phyloP scores from a whole-genome alignment of 2,113 vertebrate species.

The Neotragus pygmaeus region DNA sequence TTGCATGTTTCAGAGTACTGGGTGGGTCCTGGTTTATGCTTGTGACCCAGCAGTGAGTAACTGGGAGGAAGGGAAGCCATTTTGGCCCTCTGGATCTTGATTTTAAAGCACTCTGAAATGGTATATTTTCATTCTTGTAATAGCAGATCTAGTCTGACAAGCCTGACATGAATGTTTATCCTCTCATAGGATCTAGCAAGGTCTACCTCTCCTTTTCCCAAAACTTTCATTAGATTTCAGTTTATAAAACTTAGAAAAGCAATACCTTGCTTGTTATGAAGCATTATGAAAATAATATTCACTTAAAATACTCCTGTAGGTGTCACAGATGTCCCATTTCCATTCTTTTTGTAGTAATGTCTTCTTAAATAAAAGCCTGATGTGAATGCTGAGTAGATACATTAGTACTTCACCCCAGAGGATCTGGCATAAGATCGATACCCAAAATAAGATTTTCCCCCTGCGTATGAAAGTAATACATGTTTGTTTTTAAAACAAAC shows the following conservation, averaged over 20 bases:
- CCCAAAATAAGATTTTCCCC: background rate
- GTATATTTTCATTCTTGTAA: constrained; percentile 1
- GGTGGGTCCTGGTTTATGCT: background rate
- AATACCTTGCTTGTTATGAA: background rate
- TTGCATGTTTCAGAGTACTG: background rate
- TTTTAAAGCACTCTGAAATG: constrained; percentile 20
- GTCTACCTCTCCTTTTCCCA: background rate
- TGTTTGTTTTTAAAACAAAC: constrained; percentile 12
- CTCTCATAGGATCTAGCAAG: background rate
- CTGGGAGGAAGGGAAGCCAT: background rate
- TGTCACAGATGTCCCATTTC: background rate
- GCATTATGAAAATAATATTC: background rate
- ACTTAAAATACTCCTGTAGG: background rate
- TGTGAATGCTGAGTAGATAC: background rate
- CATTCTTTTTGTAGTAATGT: constrained; percentile 26
- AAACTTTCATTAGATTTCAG: constrained; percentile 36
- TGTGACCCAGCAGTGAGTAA: background rate
- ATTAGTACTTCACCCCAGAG: background rate
- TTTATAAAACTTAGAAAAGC: constrained; percentile 16
- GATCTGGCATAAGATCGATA: background rate
- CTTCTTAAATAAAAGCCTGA: background rate
- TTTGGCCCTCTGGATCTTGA: background rate
- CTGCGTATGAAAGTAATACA: background rate
- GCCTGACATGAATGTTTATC: background rate
- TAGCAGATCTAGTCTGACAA: constrained; percentile 4